Conservation (phyloP, 2,113 vertebrate genomes). For the Epinephelus moara region DNA sequence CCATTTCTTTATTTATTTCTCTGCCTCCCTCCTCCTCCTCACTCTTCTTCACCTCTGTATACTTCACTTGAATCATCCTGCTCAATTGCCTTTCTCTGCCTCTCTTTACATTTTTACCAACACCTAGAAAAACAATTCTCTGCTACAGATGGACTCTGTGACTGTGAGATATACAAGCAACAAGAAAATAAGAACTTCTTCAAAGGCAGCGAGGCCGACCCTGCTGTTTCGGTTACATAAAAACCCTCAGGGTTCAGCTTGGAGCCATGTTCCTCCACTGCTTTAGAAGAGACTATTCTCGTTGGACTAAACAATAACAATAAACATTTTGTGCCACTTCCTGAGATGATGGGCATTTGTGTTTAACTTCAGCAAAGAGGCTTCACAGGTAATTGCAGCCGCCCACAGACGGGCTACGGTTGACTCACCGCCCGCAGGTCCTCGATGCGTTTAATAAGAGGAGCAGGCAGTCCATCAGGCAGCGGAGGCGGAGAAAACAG, state of each 20-base stretch:
- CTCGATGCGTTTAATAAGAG: slow-evolving; percentile 94
- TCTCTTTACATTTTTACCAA: slow-evolving; percentile 39
- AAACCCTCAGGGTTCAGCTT: slow-evolving; percentile 16
- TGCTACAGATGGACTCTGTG: background rate
- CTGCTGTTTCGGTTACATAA: slow-evolving; percentile 47
- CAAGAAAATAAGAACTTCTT: slow-evolving; percentile 35
- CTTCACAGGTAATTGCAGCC: slow-evolving; percentile 44
- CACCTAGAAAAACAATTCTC: slow-evolving; percentile 27
- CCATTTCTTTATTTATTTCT: background rate
- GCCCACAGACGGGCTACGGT: slow-evolving; percentile 74
- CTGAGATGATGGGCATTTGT: slow-evolving; percentile 32
- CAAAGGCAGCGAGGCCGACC: slow-evolving; percentile 3
- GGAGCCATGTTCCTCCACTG: slow-evolving; percentile 15
- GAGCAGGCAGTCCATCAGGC: slow-evolving; percentile 90
- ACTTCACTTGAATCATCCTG: slow-evolving; percentile 22
- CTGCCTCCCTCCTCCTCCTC: slow-evolving; percentile 22
- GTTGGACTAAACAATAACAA: slow-evolving; percentile 31
- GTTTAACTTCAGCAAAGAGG: slow-evolving; percentile 43
- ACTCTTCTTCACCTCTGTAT: slow-evolving; percentile 30
- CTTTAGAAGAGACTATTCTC: slow-evolving; percentile 24
- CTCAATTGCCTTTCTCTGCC: background rate
- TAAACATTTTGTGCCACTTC: slow-evolving; percentile 46
- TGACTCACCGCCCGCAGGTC: slow-evolving; percentile 93
- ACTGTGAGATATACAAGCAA: slow-evolving; percentile 9
- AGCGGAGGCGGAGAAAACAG: slow-evolving; percentile 87